Base-by-base conservation (phyloP, 2,797 vertebrate genomes). In the Lemur catta region DNA sequence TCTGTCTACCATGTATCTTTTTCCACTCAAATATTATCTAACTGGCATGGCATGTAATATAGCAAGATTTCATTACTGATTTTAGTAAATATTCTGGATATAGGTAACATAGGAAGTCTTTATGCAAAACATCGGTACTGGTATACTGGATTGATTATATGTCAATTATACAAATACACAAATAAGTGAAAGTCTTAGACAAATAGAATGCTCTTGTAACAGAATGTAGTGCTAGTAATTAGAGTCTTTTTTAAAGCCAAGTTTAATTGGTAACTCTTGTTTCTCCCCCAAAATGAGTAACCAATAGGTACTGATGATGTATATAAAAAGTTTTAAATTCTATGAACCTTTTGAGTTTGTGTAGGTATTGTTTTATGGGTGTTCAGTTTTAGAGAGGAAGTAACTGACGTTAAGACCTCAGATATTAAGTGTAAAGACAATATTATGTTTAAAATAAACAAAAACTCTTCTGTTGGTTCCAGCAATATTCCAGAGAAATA, bases 161-260 rank as follows among this genome's bases (percentile, higher is more conserved):
- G n/a, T n/a, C 15, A 87, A 57, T 35, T 71, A 85, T 80, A 28
- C 18, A 89, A 72, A 92, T 78, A 30, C 3, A 69, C 10, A 43
- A 84, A 80, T 41, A 38, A 87, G 63, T 41, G 6, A 55, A 92
- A 86, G 17, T 33, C 38, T 92, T 84, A 76, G 41, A 86, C 61
- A 75, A 59, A 85, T 61, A 72, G 88, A 81, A 30, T 74, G 17
- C 10, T 43, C 18, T 46, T 24, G 24, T 59, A 30, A 84, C 1
- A 89, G 43, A 90, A 78, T 75, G 28, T 50, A 84, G 9, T 72
- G 12, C 24, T 84, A 61, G 2, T 85, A 90, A 63, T 87, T 76
- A 75, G 14, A 92, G 33, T 1, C 9, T 91, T 28, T 97, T 97
- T 88, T 26, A 87, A 86, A 95, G 26, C 87, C 55, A 96, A 80